Evolutionary conservation across 2,888 invertebrate genomes (phyloP).

Genomic region (Brenthis hecate): DNA sequence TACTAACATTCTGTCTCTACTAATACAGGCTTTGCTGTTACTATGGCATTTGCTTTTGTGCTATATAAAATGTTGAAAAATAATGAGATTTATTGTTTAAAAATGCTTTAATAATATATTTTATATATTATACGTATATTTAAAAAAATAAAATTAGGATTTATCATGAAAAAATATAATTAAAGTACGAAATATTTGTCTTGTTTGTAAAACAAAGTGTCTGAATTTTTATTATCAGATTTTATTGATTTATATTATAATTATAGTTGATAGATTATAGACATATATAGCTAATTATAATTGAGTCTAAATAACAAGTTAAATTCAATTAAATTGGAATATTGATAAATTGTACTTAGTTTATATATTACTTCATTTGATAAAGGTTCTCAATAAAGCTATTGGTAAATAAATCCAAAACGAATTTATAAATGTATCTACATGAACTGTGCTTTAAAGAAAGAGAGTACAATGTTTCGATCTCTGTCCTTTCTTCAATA

Average conservation of each 20-base stretch:
- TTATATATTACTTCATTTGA: slow-evolving; percentile 9
- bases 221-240: too few relatives aligned
- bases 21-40: slow-evolving; percentile 47
- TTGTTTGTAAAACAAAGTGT: background rate
- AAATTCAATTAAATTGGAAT: slow-evolving; percentile 11
- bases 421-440: too few relatives aligned
- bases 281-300: slow-evolving; percentile 5
- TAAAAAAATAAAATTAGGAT: too few relatives aligned
- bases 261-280: too few relatives aligned
- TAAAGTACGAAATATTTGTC: background rate
- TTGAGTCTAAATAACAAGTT: background rate
- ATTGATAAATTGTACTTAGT: slow-evolving; percentile 13
- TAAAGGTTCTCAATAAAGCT: slow-evolving; percentile 9
- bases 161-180: too few relatives aligned
- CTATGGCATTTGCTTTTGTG: slow-evolving; percentile 14
- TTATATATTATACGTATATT: too few relatives aligned
- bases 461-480: too few relatives aligned
- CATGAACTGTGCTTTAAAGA: too few relatives aligned
- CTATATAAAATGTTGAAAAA: slow-evolving; percentile 1
- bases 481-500: too few relatives aligned
- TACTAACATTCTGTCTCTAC: slow-evolving; percentile 62
- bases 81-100: background rate
- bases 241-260: too few relatives aligned
- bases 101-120: background rate
- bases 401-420: background rate